Percentiles rank a stretch among this genome's conserved stretches.
phyloP scores from a whole-genome alignment of 2,888 invertebrate species.

The Microplitis deprimator region DNA sequence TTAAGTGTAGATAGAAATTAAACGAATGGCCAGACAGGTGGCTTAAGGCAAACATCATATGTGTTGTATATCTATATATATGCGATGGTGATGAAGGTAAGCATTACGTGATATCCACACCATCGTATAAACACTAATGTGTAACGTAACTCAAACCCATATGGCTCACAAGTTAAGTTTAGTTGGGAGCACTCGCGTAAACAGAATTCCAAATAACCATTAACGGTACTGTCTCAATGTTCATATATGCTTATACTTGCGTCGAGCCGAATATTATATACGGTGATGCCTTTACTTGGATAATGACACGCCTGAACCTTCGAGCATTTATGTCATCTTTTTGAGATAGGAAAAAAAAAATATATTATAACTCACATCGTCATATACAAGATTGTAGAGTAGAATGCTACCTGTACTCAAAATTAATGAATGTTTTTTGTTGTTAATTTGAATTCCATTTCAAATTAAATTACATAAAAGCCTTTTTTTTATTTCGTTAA shows the following conservation, averaged over 20 bases:
- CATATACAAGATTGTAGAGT: neutral
- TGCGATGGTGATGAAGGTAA: neutral
- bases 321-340: constrained; percentile 13
- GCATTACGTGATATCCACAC: neutral
- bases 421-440: neutral
- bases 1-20: constrained; percentile 8
- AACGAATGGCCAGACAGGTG: constrained; percentile 13
- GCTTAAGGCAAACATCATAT: neutral
- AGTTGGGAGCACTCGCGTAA: constrained; percentile 40
- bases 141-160: constrained; percentile 36
- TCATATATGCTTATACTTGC: constrained; percentile 2
- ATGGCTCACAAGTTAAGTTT: constrained; percentile 41
- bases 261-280: constrained; percentile 35
- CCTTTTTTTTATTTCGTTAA: neutral
- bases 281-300: neutral
- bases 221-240: constrained; percentile 43
- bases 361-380: neutral
- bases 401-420: neutral
- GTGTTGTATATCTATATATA: too few relatives aligned
- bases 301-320: constrained; percentile 9
- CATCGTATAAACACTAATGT: constrained; percentile 7
- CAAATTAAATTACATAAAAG: neutral
- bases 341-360: constrained; percentile 1
- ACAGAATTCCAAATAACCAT: constrained; percentile 50
- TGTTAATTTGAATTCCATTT: neutral